Evolutionary conservation across 2,797 vertebrate genomes (phyloP), one percentile per base, ranked within the genome.

Genomic region (Babyrousa celebensis): DNA sequence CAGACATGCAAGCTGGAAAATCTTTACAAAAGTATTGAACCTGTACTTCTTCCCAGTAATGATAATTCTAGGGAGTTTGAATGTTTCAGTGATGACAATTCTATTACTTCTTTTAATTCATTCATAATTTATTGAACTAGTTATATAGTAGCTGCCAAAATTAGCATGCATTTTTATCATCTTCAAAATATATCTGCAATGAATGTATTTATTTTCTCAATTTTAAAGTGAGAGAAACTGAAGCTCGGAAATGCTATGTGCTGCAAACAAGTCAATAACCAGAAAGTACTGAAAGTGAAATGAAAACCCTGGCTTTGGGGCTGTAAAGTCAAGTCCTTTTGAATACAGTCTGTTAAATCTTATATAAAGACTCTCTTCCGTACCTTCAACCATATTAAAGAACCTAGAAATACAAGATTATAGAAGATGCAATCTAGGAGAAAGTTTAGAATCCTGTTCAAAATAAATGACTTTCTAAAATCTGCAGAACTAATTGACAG

Each of bases 381-480:
- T 80, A 15, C 6, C 16, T 77, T 52, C 23, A 89, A 15, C 3
- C 0, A 86, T 65, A 12, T 6, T 74, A 27, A 48, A 75, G 5
- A 85, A 71, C 6, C 18, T 65, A 85, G 72, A 80, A 93, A 80
- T 82, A 43, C 1, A 56, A 65, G 12, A 85, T 36, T 75, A 80
- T 5, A 85, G 54, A 84, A 70, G 56, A 54, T 48, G 79, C 12
- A 72, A 3, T 62, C 25, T 43, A 3, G 0, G 2, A 52, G 18
- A 63, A 14, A 48, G 23, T 12, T 75, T 56, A 62, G 16, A 80
- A 68, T 63, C 6, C 23, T 17, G 5, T 52, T 85, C 4, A 89
- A 85, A 77, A 75, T 54, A 75, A 94, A 75, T 43, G 18, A 36
- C 14, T 71, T 93, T 80, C 3, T 72, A 90, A 94, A 79, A 87